Evolutionary conservation across 2,113 vertebrate species (phyloP), one percentile per base, ranked within the genome.

Genomic region (Fulmarus glacialis): DNA sequence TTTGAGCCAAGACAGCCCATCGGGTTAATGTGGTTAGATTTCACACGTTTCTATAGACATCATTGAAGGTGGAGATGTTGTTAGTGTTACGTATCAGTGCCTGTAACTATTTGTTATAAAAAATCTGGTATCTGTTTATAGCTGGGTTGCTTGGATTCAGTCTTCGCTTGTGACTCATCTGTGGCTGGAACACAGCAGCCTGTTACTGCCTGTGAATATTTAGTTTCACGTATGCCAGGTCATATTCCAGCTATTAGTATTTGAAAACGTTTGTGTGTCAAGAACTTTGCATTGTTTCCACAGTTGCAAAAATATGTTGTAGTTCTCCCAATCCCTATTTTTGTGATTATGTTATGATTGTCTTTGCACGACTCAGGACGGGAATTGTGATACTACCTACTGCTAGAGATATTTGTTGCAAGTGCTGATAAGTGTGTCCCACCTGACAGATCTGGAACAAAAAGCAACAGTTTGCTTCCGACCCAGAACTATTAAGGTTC

Each of bases 41-140:
- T 86, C 42, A 7, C 1, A 2, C 0, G 0, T 52, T 50, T 55
- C 52, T 85, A 1, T 29, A 45, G 60, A 4, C 9, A 8, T 26
- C 23, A 3, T 5, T 59, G 59, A 27, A 48, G 67, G 63, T 68
- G 34, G 36, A 80, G 42, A 2, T 36, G 30, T 1, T 59, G n/a
- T 30, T 34, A 30, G 36, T 43, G 62, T 42, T 43, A 3, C 3
- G 1, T 45, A 20, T 32, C 43, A 20, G 3, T 66, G 45, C 80
- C 59, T 48, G 16, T 14, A 64, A 40, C 11, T 53, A 3, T 48
- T 56, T 77, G 14, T 77, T 88, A 48, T 91, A 48, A 43, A 40
- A 56, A 72, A 24, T 6, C 56, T 42, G 78, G 4, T 42, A 17
- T 79, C 30, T 90, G 27, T 93, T 89, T 43, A 21, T 11, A 53